A percentile compares a stretch with the other conserved stretches of the same genome.
These are phyloP conservation scores for Xenopus petersii DNA, from an alignment of 2,797 vertebrate species.

Conservation along the genomic window DNA sequence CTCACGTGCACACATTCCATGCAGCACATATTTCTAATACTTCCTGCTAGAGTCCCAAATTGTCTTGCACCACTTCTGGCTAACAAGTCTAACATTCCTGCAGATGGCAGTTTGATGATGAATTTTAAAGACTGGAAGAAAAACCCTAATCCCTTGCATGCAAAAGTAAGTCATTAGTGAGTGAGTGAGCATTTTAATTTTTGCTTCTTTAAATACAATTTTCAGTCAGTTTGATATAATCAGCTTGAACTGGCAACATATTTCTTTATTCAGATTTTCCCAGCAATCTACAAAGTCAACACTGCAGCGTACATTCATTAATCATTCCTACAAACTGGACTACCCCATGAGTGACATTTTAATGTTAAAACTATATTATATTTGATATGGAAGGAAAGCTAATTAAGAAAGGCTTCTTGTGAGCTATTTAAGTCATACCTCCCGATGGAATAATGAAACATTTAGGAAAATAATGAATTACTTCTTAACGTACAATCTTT, in stretches of 20 bases:
- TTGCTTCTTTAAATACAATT: background rate
- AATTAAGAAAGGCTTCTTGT: constrained; percentile 66
- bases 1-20: too few species aligned
- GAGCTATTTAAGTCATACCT: constrained; percentile 64
- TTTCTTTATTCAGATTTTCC: constrained; percentile 42
- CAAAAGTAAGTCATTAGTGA: too few species aligned
- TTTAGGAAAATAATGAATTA: constrained; percentile 72
- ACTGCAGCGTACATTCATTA: constrained; percentile 52
- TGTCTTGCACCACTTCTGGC: too few species aligned
- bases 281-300: constrained; percentile 34
- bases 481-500: constrained; percentile 65
- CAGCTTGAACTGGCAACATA: constrained; percentile 14
- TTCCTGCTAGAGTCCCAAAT: too few species aligned
- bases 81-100: too few species aligned
- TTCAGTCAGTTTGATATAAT: constrained; percentile 28
- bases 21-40: too few species aligned
- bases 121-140: too few species aligned
- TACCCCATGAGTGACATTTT: constrained; percentile 64
- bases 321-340: constrained; percentile 59
- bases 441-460: constrained; percentile 60
- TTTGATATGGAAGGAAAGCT: constrained; percentile 69
- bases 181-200: too few species aligned
- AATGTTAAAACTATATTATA: constrained; percentile 65
- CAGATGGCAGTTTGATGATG: too few species aligned
- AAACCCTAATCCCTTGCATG: too few species aligned